phyloP scores from a whole-genome alignment of 2,888 invertebrate species.

The Idaea biselata region DNA sequence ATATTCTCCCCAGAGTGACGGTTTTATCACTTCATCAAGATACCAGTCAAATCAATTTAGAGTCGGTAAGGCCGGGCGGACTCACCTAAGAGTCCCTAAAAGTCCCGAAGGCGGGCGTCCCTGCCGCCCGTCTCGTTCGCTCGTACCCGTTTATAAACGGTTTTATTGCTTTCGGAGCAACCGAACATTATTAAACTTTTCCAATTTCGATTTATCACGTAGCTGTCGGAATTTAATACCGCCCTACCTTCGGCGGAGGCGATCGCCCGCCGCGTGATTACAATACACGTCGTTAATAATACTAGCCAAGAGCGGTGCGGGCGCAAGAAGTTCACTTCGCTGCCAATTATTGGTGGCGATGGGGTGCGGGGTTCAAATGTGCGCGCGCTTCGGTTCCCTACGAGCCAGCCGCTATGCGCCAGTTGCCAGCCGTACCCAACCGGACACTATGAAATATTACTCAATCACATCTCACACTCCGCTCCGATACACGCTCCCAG shows the following conservation, averaged over 20 bases:
- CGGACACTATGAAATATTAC: constrained; percentile 29
- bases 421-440: constrained; percentile 14
- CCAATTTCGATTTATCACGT: constrained; percentile 82
- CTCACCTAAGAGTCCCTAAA: constrained; percentile 77
- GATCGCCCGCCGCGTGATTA: constrained; percentile 80
- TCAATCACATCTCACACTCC: constrained; percentile 22
- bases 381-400: constrained; percentile 7
- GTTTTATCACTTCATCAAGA: constrained; percentile 73
- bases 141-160: constrained; percentile 81
- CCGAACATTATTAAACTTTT: constrained; percentile 82
- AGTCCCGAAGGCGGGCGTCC: constrained; percentile 76
- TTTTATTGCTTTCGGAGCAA: constrained; percentile 82
- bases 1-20: constrained; percentile 43
- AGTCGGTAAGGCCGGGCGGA: constrained; percentile 62
- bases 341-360: constrained; percentile 45
- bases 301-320: constrained; percentile 58
- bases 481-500: constrained; percentile 16
- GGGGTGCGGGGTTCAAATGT: constrained; percentile 22
- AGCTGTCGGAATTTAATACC: constrained; percentile 82
- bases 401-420: constrained; percentile 19
- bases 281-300: constrained; percentile 81
- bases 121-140: constrained; percentile 77
- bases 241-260: constrained; percentile 80
- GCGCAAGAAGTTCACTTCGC: constrained; percentile 43
- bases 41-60: constrained; percentile 73